phyloP scores from a whole-genome alignment of 92 coral and sea anemone genomes.

The Epizoanthus ramosus region DNA sequence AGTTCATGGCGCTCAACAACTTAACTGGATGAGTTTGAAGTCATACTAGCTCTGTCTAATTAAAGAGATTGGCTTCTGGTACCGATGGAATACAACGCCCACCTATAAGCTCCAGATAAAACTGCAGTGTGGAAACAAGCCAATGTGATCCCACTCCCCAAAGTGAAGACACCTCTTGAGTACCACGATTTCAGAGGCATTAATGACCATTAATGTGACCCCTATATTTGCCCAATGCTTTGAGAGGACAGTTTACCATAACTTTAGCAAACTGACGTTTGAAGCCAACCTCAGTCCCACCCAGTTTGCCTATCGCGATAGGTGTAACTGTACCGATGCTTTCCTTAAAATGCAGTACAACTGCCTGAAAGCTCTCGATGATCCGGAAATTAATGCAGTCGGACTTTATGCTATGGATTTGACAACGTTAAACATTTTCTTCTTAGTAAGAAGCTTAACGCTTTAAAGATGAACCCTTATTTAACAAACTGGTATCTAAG shows the following conservation, averaged over 20 bases:
- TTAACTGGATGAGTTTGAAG: constrained; percentile 32
- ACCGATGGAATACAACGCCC: constrained; percentile 57
- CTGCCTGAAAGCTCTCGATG: constrained; percentile 29
- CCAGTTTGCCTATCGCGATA: constrained; percentile 38
- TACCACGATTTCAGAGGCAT: too few relatives aligned
- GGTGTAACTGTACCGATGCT: constrained; percentile 23
- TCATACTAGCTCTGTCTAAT: constrained; percentile 21
- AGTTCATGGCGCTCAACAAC: too few relatives aligned
- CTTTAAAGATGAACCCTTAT: constrained; percentile 24
- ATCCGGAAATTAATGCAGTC: too few relatives aligned
- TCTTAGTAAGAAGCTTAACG: constrained; percentile 23
- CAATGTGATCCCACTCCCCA: background rate
- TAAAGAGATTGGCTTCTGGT: constrained; percentile 43
- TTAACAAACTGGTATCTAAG: constrained; percentile 41
- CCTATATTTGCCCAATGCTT: too few relatives aligned
- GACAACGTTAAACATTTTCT: constrained; percentile 38
- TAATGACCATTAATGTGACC: too few relatives aligned
- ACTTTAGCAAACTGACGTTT: background rate
- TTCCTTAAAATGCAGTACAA: constrained; percentile 14
- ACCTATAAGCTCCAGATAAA: constrained; percentile 39
- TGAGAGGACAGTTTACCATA: constrained; percentile 17
- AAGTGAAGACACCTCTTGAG: too few relatives aligned
- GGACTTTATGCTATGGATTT: background rate
- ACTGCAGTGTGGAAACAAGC: constrained; percentile 54
- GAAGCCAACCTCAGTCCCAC: constrained; percentile 2